phyloP scores from a whole-genome alignment of 2,113 vertebrate genomes.

The Australoheros scitulus region DNA sequence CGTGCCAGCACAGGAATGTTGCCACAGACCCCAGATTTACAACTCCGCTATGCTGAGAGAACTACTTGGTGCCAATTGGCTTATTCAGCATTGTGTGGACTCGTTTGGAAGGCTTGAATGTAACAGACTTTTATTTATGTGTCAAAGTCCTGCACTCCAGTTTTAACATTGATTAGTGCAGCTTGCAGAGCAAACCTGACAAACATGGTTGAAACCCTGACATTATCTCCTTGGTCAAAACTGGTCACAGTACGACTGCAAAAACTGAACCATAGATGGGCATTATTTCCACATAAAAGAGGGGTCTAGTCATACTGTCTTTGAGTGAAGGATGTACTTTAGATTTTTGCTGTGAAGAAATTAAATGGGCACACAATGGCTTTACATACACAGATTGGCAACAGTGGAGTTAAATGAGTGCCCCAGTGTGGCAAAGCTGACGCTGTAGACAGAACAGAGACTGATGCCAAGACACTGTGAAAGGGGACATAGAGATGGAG shows the following conservation, averaged over 20 bases:
- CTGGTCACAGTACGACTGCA: background rate
- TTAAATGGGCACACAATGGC: background rate
- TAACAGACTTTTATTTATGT: background rate
- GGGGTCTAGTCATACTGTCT: background rate
- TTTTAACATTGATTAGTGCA: background rate
- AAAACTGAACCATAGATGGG: background rate
- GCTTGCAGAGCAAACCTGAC: background rate
- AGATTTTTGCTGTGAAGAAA: background rate
- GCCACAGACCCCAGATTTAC: background rate
- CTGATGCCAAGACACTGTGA: background rate
- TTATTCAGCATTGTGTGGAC: background rate
- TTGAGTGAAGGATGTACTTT: background rate
- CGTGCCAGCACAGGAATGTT: rapidly evolving
- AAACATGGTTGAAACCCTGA: background rate
- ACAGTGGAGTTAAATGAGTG: background rate
- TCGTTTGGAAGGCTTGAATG: background rate
- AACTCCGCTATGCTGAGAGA: background rate
- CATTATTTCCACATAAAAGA: background rate
- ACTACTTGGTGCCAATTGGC: background rate
- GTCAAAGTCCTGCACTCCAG: background rate
- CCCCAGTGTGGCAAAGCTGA: background rate
- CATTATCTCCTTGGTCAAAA: background rate
- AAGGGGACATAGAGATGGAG: constrained; percentile 9
- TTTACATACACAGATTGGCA: no score
- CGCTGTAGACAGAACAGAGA: background rate